phyloP scores from a whole-genome alignment of 2,797 vertebrate species.

The Aplochiton taeniatus region DNA sequence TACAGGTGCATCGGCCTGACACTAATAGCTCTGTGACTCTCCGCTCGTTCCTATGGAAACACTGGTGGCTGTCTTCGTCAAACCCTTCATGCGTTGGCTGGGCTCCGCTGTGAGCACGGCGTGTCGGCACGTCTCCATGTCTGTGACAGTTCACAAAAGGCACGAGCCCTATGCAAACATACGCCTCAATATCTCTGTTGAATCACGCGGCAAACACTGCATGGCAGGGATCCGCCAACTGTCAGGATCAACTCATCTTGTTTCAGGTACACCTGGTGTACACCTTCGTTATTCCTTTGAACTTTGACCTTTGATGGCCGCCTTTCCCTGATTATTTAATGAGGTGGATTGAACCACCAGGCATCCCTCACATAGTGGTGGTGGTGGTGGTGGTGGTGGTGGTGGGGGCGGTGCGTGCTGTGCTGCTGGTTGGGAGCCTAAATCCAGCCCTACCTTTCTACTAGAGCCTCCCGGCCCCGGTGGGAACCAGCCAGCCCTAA shows the following conservation, averaged over 20 bases:
- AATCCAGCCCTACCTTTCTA: not conserved
- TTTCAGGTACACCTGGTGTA: not conserved
- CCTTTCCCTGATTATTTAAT: conserved; percentile 49
- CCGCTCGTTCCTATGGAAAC: conserved; percentile 73
- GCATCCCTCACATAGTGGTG: too few species aligned
- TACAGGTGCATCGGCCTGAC: conserved; percentile 59
- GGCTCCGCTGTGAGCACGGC: conserved; percentile 19
- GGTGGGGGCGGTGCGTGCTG: conserved; percentile 14
- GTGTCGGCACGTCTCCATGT: conserved; percentile 27
- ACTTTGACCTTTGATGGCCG: conserved; percentile 41
- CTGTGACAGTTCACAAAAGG: conserved; percentile 27
- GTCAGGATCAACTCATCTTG: conserved; percentile 2
- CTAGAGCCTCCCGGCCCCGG: conserved; percentile 22
- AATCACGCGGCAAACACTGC: conserved; percentile 27
- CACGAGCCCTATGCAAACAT: conserved; percentile 30
- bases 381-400: too few species aligned
- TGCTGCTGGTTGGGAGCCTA: conserved; percentile 28
- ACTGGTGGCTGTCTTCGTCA: conserved; percentile 55
- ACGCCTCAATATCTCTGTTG: conserved; percentile 39
- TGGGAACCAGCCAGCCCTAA: conserved; percentile 31
- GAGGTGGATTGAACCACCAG: conserved; percentile 51
- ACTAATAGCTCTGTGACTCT: conserved; percentile 52
- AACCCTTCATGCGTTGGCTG: conserved; percentile 46
- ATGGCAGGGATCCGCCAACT: conserved; percentile 35
- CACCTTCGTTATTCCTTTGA: conserved; percentile 41